These are phyloP conservation scores for Drosophila demipolita DNA, from an alignment of 2,888 invertebrate genomes.

Conservation along the genomic window DNA sequence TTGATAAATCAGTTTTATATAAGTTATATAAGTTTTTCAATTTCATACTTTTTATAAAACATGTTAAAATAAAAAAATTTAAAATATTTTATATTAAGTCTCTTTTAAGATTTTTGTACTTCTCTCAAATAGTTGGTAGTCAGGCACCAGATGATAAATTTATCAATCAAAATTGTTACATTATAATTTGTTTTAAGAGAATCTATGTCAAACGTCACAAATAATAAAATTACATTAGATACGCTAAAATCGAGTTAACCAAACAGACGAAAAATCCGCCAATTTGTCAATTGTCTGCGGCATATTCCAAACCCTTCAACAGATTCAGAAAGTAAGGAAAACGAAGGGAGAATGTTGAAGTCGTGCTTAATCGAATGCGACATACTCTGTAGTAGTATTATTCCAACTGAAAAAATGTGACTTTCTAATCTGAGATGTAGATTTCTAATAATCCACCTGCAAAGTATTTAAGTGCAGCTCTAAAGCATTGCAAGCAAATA, in stretches of 20 bases:
- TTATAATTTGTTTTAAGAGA: not conserved
- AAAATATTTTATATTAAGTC: not conserved
- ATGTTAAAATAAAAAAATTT: not conserved
- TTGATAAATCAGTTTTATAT: not conserved
- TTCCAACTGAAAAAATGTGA: not conserved
- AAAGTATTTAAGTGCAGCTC: not conserved
- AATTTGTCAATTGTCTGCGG: constrained; percentile 26
- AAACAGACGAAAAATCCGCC: constrained; percentile 1
- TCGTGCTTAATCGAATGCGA: not conserved
- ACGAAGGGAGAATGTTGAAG: not conserved
- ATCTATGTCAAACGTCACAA: constrained; percentile 31
- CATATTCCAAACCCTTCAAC: constrained; percentile 46
- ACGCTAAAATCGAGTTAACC: constrained; percentile 35
- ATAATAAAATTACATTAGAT: constrained; percentile 49
- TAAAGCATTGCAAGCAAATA: not conserved
- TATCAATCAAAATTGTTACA: not conserved
- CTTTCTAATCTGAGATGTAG: not conserved
- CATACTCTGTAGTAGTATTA: not conserved
- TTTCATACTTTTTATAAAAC: not conserved
- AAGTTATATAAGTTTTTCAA: not conserved
- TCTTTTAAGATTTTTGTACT: not conserved
- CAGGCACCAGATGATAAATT: not conserved
- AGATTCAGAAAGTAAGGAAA: not conserved
- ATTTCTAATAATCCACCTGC: not conserved
- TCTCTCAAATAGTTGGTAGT: too few relatives aligned